These are phyloP conservation scores for Trididemnum nubilum DNA, from an alignment of 23 tunicate species.

Conservation along the genomic window DNA sequence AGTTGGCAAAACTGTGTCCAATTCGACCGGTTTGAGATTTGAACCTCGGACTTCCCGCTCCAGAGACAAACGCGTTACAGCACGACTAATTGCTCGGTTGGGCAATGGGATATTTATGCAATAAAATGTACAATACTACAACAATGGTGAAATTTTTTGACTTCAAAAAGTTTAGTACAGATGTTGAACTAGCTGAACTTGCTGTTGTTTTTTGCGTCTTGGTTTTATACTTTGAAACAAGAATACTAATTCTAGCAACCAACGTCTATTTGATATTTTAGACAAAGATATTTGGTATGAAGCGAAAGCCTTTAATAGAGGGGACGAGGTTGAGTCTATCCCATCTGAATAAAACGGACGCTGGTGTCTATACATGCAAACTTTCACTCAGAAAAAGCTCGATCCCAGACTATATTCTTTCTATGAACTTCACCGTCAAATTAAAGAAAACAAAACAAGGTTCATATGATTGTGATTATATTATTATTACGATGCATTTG, in stretches of 20 bases:
- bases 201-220: too few species aligned
- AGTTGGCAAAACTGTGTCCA: neutral
- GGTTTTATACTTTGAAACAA: too few species aligned
- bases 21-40: neutral
- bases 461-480: too few species aligned
- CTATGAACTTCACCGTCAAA: conserved; percentile 7
- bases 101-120: too few species aligned
- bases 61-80: too few species aligned
- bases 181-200: too few species aligned
- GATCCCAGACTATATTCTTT: conserved; percentile 3
- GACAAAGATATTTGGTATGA: neutral
- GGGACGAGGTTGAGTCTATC: neutral
- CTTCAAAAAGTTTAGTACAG: too few species aligned
- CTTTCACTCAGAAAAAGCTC: neutral
- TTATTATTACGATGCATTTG: neutral
- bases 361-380: conserved; percentile 28
- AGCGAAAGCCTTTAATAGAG: neutral
- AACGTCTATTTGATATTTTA: too few species aligned
- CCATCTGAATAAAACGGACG: neutral
- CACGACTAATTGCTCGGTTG: too few species aligned
- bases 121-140: too few species aligned
- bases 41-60: neutral
- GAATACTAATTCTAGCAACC: too few species aligned
- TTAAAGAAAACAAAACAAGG: neutral
- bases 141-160: too few species aligned